These are phyloP conservation scores for Pterobdella sp. DNA, from an alignment of 2,888 invertebrate species.

Conservation along the genomic window DNA sequence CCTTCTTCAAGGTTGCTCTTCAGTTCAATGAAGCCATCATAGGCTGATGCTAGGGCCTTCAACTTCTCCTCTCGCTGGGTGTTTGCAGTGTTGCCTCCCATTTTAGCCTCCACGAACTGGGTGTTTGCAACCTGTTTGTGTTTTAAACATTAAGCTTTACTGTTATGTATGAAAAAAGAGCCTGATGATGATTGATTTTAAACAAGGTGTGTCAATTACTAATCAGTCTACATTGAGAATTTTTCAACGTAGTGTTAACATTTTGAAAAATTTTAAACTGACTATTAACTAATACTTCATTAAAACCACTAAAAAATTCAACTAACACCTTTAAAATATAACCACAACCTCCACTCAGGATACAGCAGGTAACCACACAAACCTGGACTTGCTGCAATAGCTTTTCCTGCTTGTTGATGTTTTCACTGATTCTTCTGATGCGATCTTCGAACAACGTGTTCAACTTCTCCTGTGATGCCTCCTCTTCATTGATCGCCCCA, in stretches of 20 bases:
- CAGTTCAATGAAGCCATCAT: constrained; percentile 84
- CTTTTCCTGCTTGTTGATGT: constrained; percentile 53
- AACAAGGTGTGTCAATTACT: background rate
- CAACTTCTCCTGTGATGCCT: constrained; percentile 61
- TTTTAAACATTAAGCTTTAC: too few species aligned
- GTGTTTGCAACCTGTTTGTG: constrained; percentile 54
- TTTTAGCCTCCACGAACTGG: constrained; percentile 59
- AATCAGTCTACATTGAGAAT: too few species aligned
- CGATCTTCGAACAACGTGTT: constrained; percentile 66
- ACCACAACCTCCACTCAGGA: too few species aligned
- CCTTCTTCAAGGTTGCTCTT: constrained; percentile 87
- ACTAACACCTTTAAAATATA: too few species aligned
- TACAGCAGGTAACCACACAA: too few species aligned
- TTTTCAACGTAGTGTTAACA: too few species aligned
- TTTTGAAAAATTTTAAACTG: too few species aligned
- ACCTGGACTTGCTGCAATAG: constrained; percentile 47
- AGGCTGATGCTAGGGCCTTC: constrained; percentile 76
- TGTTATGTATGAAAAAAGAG: background rate
- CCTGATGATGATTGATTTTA: background rate
- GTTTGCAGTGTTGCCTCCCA: constrained; percentile 59
- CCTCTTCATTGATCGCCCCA: constrained; percentile 70
- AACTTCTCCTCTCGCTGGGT: constrained; percentile 66
- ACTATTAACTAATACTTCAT: too few species aligned
- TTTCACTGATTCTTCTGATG: constrained; percentile 69
- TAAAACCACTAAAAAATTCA: too few species aligned